phyloP scores from a whole-genome alignment of 2,113 vertebrate genomes.

The Phocoena sinus region DNA sequence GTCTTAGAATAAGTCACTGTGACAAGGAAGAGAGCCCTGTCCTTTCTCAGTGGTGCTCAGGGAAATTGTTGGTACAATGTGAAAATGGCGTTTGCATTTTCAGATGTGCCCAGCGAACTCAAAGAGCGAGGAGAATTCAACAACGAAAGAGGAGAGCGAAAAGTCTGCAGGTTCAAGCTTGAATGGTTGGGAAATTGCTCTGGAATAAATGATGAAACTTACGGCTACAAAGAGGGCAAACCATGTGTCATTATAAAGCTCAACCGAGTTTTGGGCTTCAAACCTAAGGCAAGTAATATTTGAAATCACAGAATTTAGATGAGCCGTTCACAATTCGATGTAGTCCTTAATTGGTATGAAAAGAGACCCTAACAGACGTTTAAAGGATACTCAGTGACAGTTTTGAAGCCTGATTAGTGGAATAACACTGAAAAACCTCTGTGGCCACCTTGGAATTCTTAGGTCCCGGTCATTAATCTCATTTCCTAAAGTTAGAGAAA shows the following conservation, averaged over 20 bases:
- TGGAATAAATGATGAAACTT: slow-evolving; percentile 77
- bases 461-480: background rate
- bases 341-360: background rate
- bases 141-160: slow-evolving; percentile 66
- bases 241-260: slow-evolving; percentile 95
- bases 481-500: background rate
- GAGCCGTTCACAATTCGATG: background rate
- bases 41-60: background rate
- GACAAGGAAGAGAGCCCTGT: background rate
- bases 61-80: too few species aligned
- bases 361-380: background rate
- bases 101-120: slow-evolving; percentile 73
- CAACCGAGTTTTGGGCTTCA: slow-evolving; percentile 94
- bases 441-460: background rate
- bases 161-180: slow-evolving; percentile 87
- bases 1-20: background rate
- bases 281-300: slow-evolving; percentile 85
- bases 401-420: background rate
- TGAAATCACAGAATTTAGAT: background rate
- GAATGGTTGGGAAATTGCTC: slow-evolving; percentile 87
- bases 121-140: slow-evolving; percentile 81
- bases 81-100: background rate
- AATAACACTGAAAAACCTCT: too few species aligned
- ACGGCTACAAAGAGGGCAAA: slow-evolving; percentile 87
- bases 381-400: background rate